Evolutionary conservation across 2,888 invertebrate species (phyloP), one percentile per base, ranked within the genome.

Genomic region (Polymixis lichenea): DNA sequence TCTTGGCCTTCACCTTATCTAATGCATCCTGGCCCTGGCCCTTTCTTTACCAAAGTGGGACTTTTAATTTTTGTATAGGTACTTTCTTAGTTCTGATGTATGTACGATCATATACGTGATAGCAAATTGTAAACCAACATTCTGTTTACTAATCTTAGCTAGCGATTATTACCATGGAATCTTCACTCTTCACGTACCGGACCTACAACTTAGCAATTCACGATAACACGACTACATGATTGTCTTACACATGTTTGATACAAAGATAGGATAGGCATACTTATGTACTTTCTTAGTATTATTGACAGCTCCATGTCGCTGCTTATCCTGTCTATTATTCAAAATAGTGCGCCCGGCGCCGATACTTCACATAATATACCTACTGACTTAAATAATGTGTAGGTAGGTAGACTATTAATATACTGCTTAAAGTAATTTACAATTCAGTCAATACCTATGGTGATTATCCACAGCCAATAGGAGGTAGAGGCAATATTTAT

Each of bases 361-460:
- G 19, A 49, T 65, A 38, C 46, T 62, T 55, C 15, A 32, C 38
- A 25, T 22, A 38, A 49, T 13, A 9, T 28, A 53, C 38, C 38
- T 38, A 38, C 11, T 15, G 22, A 28, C 55, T 19, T n/a, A 19
- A 51, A 51, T 32, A 71, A n/a, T 46, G 13, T 11, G n/a, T n/a
- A 51, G 6, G 58, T 61, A 46, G 58, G 60, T 74, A 60, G 53
- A 55, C 55, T 81, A 61, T 43, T 61, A 66, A 55, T 53, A 60
- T 17, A 81, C 22, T 80, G 15, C 7, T 51, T 70, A 71, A 19
- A 62, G 53, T 82, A 56, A 82, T 82, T 78, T 82, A 62, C 55
- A 66, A 55, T 55, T 66, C 82, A 1, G 55, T 56, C 66, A 72
- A 43, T 72, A 32, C 38, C 38, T 38, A 77, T 67, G 53, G 55